Base-by-base conservation (phyloP, 2,888 invertebrate species). In the Rhamnusium bicolor region DNA sequence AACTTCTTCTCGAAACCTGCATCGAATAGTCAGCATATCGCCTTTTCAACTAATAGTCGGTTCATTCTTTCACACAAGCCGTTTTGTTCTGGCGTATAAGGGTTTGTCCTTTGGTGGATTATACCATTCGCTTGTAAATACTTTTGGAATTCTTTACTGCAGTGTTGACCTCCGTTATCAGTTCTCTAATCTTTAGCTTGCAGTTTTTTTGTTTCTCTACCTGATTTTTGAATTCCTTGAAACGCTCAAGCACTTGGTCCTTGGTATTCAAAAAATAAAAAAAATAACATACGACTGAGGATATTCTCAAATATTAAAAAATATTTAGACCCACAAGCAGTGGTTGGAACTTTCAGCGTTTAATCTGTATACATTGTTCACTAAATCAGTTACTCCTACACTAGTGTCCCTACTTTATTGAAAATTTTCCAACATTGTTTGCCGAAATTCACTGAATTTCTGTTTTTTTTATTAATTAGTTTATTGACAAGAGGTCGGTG, bases 381-480 rank as follows among this genome's bases (percentile, higher is more conserved):
- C n/a, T n/a, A n/a, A n/a, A n/a, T n/a, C n/a, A n/a, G n/a, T n/a
- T n/a, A n/a, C n/a, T n/a, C n/a, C n/a, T n/a, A n/a, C n/a, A n/a
- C n/a, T n/a, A n/a, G n/a, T n/a, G n/a, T n/a, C n/a, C n/a, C n/a
- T n/a, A n/a, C n/a, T n/a, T n/a, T n/a, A n/a, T n/a, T n/a, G n/a
- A n/a, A n/a, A n/a, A n/a, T n/a, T n/a, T n/a, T n/a, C n/a, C n/a
- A n/a, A n/a, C n/a, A n/a, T n/a, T n/a, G n/a, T n/a, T n/a, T n/a
- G n/a, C n/a, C n/a, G n/a, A n/a, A n/a, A n/a, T n/a, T n/a, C n/a
- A n/a, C n/a, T n/a, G n/a, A n/a, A n/a, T n/a, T n/a, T n/a, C n/a
- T n/a, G n/a, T n/a, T n/a, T n/a, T n/a, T n/a, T n/a, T 78, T 18
- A 82, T 77, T 40, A 82, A 16, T 69, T 77, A 65, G 67, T 76